These are phyloP conservation scores for Bellardia pandia DNA, from an alignment of 2,888 invertebrate species.

Conservation along the genomic window DNA sequence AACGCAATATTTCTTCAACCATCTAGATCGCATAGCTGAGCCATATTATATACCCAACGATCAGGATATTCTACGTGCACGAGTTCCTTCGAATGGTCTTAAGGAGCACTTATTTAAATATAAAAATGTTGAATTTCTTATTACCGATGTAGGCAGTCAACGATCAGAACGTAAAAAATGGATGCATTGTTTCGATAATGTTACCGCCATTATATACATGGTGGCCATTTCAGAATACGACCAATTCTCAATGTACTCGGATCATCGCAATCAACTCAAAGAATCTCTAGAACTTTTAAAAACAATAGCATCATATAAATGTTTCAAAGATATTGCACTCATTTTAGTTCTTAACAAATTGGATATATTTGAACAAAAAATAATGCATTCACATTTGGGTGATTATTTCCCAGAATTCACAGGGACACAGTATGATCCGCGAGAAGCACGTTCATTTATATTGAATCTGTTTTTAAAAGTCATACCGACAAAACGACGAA, in stretches of 20 bases:
- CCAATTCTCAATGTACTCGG: slow-evolving; percentile 98
- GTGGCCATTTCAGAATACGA: slow-evolving; percentile 91
- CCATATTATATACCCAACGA: slow-evolving; percentile 60
- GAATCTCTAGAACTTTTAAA: slow-evolving; percentile 99
- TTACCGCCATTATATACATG: slow-evolving; percentile 61
- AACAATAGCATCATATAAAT: slow-evolving; percentile 99
- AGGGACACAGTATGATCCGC: slow-evolving; percentile 90
- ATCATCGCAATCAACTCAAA: slow-evolving; percentile 98
- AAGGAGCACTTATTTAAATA: slow-evolving; percentile 49
- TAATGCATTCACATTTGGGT: slow-evolving; percentile 98
- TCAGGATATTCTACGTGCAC: slow-evolving; percentile 61
- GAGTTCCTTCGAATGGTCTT: slow-evolving; percentile 46
- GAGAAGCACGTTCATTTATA: slow-evolving; percentile 98
- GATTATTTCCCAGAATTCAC: slow-evolving; percentile 96
- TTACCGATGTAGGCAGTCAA: slow-evolving; percentile 89
- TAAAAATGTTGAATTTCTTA: slow-evolving; percentile 93
- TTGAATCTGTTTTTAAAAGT: slow-evolving; percentile 99
- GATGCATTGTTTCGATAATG: slow-evolving; percentile 66
- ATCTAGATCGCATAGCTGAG: slow-evolving; percentile 84
- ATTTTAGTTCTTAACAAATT: slow-evolving; percentile 96
- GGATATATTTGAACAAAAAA: slow-evolving; percentile 89
- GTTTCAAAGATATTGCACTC: slow-evolving; percentile 99
- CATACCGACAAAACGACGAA: slow-evolving; percentile 99
- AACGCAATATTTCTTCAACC: slow-evolving; percentile 97
- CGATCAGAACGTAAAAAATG: slow-evolving; percentile 57